These are phyloP conservation scores for Columba janthina DNA, from an alignment of 2,113 vertebrate species.

Conservation along the genomic window DNA sequence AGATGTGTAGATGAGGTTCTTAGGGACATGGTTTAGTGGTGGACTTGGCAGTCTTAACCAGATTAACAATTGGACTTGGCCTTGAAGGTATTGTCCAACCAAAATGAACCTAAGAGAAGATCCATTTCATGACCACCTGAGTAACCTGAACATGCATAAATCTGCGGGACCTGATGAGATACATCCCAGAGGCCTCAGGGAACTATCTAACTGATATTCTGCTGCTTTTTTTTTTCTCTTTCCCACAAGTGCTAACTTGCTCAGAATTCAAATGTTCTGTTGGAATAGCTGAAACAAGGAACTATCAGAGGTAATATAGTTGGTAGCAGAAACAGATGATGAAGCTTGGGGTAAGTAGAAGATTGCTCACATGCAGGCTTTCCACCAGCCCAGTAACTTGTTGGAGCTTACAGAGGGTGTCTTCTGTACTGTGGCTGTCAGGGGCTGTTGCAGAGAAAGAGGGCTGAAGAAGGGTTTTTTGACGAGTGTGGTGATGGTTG, in stretches of 20 bases:
- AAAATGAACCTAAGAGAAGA: too few species aligned
- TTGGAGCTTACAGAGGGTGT: accelerated
- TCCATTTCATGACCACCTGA: too few species aligned
- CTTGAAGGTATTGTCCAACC: too few species aligned
- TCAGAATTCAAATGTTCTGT: not conserved
- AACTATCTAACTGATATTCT: not conserved
- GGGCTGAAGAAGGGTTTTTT: not conserved
- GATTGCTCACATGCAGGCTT: not conserved
- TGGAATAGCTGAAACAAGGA: not conserved
- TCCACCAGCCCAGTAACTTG: not conserved
- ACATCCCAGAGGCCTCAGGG: too few species aligned
- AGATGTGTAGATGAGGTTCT: too few species aligned
- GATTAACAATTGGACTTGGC: too few species aligned
- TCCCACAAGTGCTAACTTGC: not conserved
- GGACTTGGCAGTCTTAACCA: too few species aligned
- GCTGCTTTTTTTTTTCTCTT: not conserved
- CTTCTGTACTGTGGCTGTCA: not conserved
- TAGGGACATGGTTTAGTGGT: too few species aligned
- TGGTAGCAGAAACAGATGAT: not conserved
- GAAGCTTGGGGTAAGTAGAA: not conserved
- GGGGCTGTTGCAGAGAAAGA: not conserved
- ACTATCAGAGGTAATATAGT: not conserved
- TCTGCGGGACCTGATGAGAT: too few species aligned
- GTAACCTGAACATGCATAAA: too few species aligned
- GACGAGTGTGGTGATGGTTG: not conserved